Conservation (phyloP, 2,888 invertebrate genomes). For the Pelosia muscerda region DNA sequence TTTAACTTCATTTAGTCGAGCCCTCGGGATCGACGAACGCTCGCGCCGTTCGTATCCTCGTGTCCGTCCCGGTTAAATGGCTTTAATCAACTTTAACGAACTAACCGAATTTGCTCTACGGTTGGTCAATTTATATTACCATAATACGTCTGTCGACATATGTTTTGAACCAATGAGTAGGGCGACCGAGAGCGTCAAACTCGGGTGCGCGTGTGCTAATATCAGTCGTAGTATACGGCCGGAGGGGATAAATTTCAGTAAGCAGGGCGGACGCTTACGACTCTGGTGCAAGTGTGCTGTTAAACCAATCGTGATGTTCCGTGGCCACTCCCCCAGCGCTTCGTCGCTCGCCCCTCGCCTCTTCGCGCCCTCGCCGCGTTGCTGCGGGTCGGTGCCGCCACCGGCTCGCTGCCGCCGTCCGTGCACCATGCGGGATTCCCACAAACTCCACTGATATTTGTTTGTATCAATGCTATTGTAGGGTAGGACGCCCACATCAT, state of each 20-base stretch:
- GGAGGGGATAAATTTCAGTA: constrained; percentile 65
- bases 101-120: constrained; percentile 86
- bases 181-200: constrained; percentile 56
- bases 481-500: constrained; percentile 85
- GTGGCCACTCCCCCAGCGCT: constrained; percentile 63
- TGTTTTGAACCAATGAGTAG: constrained; percentile 73
- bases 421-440: constrained; percentile 83
- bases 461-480: constrained; percentile 74
- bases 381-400: constrained; percentile 49
- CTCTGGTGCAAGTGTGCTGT: constrained; percentile 44
- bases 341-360: constrained; percentile 46
- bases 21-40: constrained; percentile 81
- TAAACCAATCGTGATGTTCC: constrained; percentile 66
- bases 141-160: constrained; percentile 74
- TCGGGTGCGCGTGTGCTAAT: constrained; percentile 60
- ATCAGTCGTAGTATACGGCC: constrained; percentile 63
- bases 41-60: constrained; percentile 83
- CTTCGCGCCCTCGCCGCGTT: constrained; percentile 48
- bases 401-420: constrained; percentile 41
- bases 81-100: constrained; percentile 88
- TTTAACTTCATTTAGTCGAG: constrained; percentile 82
- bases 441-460: constrained; percentile 77
- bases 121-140: constrained; percentile 88
- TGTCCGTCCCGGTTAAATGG: constrained; percentile 85
- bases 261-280: constrained; percentile 69